Base-by-base conservation (phyloP, 2,797 vertebrate species). In the Clarias platycephalus region DNA sequence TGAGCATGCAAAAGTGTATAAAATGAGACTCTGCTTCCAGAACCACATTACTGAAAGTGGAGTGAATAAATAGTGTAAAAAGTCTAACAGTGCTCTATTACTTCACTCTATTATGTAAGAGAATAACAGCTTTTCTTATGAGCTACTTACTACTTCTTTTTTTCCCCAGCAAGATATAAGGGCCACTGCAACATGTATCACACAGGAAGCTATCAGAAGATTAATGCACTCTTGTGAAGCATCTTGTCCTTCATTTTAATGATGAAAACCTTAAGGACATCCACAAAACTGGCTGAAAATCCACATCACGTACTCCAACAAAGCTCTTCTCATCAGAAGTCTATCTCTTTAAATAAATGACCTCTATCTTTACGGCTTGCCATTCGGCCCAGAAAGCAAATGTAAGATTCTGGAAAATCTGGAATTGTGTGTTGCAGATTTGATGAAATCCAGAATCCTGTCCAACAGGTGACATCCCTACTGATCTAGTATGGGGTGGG, bases 221-320 rank as follows among this genome's bases (percentile, higher is more conserved):
- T 28, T 64, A 63, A 82, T 82, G 74, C 75, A 64, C 64, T 87
- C 49, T 31, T 31, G 31, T 76, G 72, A 66, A 84, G 79, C 80
- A 72, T 87, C 80, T 79, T 79, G 66, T 80, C 67, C 76, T 80
- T 84, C 34, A 24, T 49, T 26, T 70, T 44, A 84, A 63, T 68
- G 13, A 78, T 44, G 18, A 37, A 37, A n/a, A 5, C 20, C 20
- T 70, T 44, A 37, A 58, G 64, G 76, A 58, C 75, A 79, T 70
- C 57, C 24, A 44, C 37, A 79, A 76, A 26, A 34, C 44, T 20
- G n/a, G 9, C n/a, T 49, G 82, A 78, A 83, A 58, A 37, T 5
- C 6, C 37, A 0, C 9, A 58, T 18, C 64, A 79, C 5, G 13
- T 71, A 20, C 53, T 84, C 55, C 53, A n/a, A 24, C 34, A 20